Percentiles rank a stretch among this genome's conserved stretches.
Conservation (phyloP, 2,113 vertebrate species). For the Petroica traversi region DNA sequence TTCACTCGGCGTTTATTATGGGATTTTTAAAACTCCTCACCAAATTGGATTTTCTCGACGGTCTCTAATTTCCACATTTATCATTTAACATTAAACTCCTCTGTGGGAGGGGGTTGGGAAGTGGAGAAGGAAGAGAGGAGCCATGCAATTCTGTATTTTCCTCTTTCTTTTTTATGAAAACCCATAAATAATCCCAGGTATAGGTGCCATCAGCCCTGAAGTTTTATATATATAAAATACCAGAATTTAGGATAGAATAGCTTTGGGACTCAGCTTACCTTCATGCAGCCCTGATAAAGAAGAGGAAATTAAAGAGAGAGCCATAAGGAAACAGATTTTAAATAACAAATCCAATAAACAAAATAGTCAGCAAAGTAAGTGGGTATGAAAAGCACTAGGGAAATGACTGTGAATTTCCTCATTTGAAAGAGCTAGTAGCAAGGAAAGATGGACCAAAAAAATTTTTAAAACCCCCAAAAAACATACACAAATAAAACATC, state of each 20-base stretch:
- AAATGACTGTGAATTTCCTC: not conserved
- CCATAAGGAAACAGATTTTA: constrained; percentile 39
- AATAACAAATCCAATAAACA: constrained; percentile 52
- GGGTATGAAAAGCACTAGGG: not conserved
- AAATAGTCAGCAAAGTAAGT: constrained; percentile 10
- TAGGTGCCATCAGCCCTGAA: constrained; percentile 52
- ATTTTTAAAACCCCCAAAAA: rapidly evolving
- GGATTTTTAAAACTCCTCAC: constrained; percentile 87
- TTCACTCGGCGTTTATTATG: constrained; percentile 86
- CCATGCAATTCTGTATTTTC: constrained; percentile 72
- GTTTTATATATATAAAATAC: constrained; percentile 56
- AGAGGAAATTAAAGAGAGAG: constrained; percentile 39
- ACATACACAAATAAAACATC: not conserved
- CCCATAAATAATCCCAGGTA: constrained; percentile 81
- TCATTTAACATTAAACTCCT: constrained; percentile 95
- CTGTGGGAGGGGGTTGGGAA: constrained; percentile 61
- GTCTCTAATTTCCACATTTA: constrained; percentile 95
- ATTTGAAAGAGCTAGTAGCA: not conserved
- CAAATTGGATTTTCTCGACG: constrained; percentile 94
- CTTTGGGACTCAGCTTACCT: constrained; percentile 39
- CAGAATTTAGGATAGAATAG: constrained; percentile 44
- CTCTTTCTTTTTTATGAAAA: constrained; percentile 76
- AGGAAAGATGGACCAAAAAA: not conserved
- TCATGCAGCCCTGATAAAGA: constrained; percentile 1
- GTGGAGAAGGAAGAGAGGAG: constrained; percentile 57